A percentile compares a stretch with the other conserved stretches of the same genome.
These are phyloP conservation scores for Aptenodytes patagonicus DNA, from an alignment of 2,113 vertebrate species.

Conservation along the genomic window DNA sequence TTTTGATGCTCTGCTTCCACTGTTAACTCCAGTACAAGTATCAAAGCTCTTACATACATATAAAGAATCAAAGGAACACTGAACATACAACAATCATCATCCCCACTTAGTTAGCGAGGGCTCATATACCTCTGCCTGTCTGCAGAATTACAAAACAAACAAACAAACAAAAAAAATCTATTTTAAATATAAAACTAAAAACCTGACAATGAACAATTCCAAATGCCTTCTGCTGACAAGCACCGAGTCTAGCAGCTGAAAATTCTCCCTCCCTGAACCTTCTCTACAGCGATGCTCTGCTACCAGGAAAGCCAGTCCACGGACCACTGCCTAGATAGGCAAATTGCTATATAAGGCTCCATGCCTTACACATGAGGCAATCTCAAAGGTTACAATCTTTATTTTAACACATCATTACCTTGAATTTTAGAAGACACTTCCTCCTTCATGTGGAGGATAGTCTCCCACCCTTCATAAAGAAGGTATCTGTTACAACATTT, in stretches of 20 bases:
- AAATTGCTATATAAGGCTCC: neutral
- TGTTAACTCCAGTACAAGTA: neutral
- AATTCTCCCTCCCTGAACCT: neutral
- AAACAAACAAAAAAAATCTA: neutral
- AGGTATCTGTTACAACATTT: conserved; percentile 11
- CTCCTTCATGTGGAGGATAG: neutral
- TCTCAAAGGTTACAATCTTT: neutral
- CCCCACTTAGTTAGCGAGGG: neutral
- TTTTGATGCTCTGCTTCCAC: neutral
- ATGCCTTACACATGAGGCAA: neutral
- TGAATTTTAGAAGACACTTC: neutral
- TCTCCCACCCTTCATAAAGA: neutral
- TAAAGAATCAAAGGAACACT: neutral
- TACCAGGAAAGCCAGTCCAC: neutral
- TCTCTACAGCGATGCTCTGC: neutral
- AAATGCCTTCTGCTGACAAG: neutral
- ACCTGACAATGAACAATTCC: neutral
- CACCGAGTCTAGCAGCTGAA: neutral
- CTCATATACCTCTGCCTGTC: neutral
- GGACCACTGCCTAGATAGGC: neutral
- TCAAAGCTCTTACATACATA: neutral
- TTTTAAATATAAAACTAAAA: neutral
- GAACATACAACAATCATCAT: neutral
- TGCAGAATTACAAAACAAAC: neutral
- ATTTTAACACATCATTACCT: neutral